These are phyloP conservation scores for Dryadula phaetusa DNA, from an alignment of 2,888 invertebrate genomes.

Conservation along the genomic window DNA sequence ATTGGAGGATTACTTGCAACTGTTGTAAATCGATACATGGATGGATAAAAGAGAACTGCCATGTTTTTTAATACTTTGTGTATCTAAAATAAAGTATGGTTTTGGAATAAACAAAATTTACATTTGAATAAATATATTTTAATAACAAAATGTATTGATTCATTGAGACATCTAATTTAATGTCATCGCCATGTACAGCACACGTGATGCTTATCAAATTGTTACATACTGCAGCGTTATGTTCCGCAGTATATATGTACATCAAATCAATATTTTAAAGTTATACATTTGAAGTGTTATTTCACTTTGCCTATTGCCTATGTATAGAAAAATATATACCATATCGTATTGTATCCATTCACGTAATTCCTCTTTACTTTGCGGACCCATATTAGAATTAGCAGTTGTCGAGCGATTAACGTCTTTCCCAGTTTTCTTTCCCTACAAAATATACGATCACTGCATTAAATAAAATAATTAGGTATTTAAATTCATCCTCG, in stretches of 20 bases:
- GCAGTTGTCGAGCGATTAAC: slow-evolving; percentile 41
- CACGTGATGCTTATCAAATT: too few species aligned
- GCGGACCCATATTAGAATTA: slow-evolving; percentile 37
- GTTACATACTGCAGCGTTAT: too few species aligned
- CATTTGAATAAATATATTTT: too few species aligned
- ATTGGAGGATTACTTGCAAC: slow-evolving; percentile 59
- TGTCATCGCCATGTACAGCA: too few species aligned
- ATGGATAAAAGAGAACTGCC: slow-evolving; percentile 62
- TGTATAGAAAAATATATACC: slow-evolving; percentile 51
- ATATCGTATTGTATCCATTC: slow-evolving; percentile 65
- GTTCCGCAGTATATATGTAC: too few species aligned
- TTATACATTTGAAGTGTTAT: too few species aligned
- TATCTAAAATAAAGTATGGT: slow-evolving; percentile 54
- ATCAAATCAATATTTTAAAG: too few species aligned
- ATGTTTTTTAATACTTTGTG: slow-evolving; percentile 49
- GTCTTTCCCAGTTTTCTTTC: slow-evolving; percentile 52
- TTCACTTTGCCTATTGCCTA: too few species aligned
- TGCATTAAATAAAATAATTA: not conserved
- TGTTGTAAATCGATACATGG: slow-evolving; percentile 64
- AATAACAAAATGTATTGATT: too few species aligned
- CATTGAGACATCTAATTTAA: too few species aligned
- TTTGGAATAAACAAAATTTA: not conserved
- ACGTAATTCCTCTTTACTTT: slow-evolving; percentile 62
- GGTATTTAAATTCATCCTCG: too few species aligned
- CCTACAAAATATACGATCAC: slow-evolving; percentile 39